Base-by-base conservation (phyloP, 2,888 invertebrate species). In the Ichneumoninae sp. region DNA sequence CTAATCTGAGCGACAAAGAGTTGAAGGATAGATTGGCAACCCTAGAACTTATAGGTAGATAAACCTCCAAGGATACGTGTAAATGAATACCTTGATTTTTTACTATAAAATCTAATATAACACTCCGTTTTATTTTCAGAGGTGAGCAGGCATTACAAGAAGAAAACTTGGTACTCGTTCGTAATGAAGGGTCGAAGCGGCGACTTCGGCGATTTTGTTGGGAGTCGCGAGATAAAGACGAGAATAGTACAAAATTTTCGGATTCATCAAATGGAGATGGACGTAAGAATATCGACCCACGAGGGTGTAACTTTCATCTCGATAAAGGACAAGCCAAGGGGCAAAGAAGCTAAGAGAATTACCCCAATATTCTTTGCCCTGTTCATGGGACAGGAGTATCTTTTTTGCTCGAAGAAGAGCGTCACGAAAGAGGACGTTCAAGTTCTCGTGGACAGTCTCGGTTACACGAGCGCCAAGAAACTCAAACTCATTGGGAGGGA, bases 11-110 rank as follows among this genome's bases (percentile, higher is more conserved):
- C 3, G 76, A 87, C 0, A 86, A 85, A 8, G 85, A 78, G 6
- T 79, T 93, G n/a, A 86, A 44, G 16, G 84, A 90, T 6, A 88
- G 93, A 54, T 44, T 92, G 33, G 81, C 66, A 10, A 88, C 44
- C n/a, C 80, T 93, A 63, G 87, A 91, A 87, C 76, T 91, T 65
- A 89, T 89, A 71, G 92, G 93, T 93, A 88, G 88, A 19, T 19
- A 54, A 13, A 47, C 44, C 44, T 16, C 44, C 16, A 16, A 47
- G 3, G 44, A 16, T 16, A 16, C 13, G 4, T 16, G 16, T 47
- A 16, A 47, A 13, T 47, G 3, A 16, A 16, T 47, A 16, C 16
- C 13, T 70, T 19, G 10, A 36, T 52, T n/a, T 77, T 76, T 77
- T 65, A 75, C 79, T 33, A 13, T 26, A 63, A 47, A 54, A 30